Conservation (phyloP, 2,888 invertebrate species). For the Cephus pulcher region DNA sequence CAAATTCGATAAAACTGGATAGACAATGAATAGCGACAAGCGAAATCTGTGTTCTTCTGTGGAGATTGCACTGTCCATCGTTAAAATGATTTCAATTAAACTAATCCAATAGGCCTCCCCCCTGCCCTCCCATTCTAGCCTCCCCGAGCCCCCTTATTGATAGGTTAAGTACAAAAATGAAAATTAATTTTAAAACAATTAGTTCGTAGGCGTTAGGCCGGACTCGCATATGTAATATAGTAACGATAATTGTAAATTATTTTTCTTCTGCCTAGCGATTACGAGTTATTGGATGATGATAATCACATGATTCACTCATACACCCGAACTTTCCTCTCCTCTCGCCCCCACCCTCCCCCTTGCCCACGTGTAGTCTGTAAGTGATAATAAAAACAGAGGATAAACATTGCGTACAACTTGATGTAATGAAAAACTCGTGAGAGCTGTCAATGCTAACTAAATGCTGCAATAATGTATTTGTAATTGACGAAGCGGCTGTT, state of each 20-base stretch:
- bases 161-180: slow-evolving; percentile 37
- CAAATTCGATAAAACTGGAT: slow-evolving; percentile 10
- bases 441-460: not conserved
- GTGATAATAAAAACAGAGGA: not conserved
- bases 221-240: slow-evolving; percentile 1
- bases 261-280: slow-evolving; percentile 4
- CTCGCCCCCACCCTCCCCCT: not conserved
- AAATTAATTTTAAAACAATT: not conserved
- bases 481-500: not conserved
- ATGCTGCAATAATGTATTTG: not conserved
- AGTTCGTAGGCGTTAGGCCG: not conserved
- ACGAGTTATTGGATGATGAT: not conserved
- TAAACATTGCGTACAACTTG: not conserved
- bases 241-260: slow-evolving; percentile 9
- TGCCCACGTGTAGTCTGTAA: not conserved
- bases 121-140: not conserved
- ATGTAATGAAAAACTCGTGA: not conserved
- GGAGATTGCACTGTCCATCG: slow-evolving; percentile 23
- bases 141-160: slow-evolving; percentile 6
- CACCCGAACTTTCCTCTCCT: not conserved
- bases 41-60: slow-evolving; percentile 30
- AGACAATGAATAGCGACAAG: slow-evolving; percentile 13
- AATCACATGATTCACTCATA: not conserved
- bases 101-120: slow-evolving; percentile 3
- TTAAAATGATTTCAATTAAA: slow-evolving; percentile 28